phyloP scores from a whole-genome alignment of 2,888 invertebrate species.

The Emmelina monodactyla region DNA sequence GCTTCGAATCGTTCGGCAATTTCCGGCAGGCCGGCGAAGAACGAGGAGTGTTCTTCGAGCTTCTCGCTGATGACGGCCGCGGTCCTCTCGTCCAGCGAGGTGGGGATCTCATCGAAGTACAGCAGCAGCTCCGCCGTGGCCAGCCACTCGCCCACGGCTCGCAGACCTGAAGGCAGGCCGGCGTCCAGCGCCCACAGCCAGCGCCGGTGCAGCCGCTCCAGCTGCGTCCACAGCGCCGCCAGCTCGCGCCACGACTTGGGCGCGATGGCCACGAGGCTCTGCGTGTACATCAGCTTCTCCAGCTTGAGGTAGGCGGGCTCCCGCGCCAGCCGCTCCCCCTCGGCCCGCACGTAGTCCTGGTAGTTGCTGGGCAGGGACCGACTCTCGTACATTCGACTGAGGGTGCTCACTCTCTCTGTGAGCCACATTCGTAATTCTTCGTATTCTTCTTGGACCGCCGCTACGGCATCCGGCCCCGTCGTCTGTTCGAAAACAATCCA shows the following conservation, averaged over 20 bases:
- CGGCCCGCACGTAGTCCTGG: constrained; percentile 81
- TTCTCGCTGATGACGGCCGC: constrained; percentile 87
- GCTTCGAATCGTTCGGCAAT: constrained; percentile 81
- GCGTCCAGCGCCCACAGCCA: constrained; percentile 93
- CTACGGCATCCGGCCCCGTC: constrained; percentile 75
- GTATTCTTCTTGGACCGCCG: constrained; percentile 82
- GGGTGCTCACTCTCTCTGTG: constrained; percentile 75
- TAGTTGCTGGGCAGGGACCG: constrained; percentile 80
- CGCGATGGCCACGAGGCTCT: constrained; percentile 82
- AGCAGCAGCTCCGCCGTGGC: constrained; percentile 85
- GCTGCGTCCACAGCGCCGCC: constrained; percentile 80
- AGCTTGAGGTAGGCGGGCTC: constrained; percentile 78
- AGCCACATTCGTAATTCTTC: constrained; percentile 84
- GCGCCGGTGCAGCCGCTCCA: constrained; percentile 78
- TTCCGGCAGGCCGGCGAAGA: constrained; percentile 84
- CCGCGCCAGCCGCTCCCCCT: constrained; percentile 78
- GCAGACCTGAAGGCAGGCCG: constrained; percentile 84
- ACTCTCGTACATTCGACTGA: constrained; percentile 79
- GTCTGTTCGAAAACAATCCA: too few relatives aligned
- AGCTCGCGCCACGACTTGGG: constrained; percentile 87
- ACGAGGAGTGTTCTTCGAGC: constrained; percentile 87
- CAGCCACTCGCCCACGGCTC: constrained; percentile 88
- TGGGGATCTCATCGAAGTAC: constrained; percentile 83
- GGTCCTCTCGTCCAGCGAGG: constrained; percentile 86
- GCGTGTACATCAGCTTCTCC: constrained; percentile 80